phyloP scores from a whole-genome alignment of 1,140 invertebrate species.

The Drosophila lacertosa region DNA sequence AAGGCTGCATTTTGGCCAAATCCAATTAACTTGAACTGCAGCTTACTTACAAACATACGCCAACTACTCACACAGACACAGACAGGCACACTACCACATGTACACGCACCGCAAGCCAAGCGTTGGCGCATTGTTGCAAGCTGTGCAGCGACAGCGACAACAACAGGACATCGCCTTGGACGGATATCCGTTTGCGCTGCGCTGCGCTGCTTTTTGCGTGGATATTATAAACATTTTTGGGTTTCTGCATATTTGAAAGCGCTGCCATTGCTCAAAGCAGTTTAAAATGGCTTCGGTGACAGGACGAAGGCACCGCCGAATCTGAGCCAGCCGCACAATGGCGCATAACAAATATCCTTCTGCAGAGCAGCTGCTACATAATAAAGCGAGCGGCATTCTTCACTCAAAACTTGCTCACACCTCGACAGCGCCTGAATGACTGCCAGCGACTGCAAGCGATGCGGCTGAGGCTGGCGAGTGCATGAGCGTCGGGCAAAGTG shows the following conservation, averaged over 20 bases:
- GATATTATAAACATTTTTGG: conserved; percentile 79
- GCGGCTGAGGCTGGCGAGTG: background rate
- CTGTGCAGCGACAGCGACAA: background rate
- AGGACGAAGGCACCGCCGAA: conserved; percentile 21
- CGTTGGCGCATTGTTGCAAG: conserved; percentile 7
- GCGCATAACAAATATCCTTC: conserved; percentile 67
- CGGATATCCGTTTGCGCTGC: conserved; percentile 37
- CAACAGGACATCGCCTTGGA: conserved; percentile 14
- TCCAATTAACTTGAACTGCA: conserved; percentile 80
- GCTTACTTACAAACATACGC: conserved; percentile 36
- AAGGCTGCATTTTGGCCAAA: conserved; percentile 74
- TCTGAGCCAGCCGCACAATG: conserved; percentile 44
- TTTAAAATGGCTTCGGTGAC: conserved; percentile 66
- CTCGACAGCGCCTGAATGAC: background rate
- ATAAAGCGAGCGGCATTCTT: conserved; percentile 67
- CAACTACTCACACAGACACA: background rate
- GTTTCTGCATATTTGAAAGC: conserved; percentile 72
- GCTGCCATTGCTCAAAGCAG: conserved; percentile 66
- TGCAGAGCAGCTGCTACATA: conserved; percentile 51
- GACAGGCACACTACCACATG: background rate
- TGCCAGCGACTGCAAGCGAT: conserved; percentile 11
- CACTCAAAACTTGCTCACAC: conserved; percentile 25
- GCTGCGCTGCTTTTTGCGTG: conserved; percentile 61
- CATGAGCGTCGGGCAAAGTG: conserved; percentile 47
- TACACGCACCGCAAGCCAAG: background rate